Evolutionary conservation across 2,888 invertebrate genomes (phyloP), one percentile per base, ranked within the genome.

Genomic region (Octonoba sinensis): DNA sequence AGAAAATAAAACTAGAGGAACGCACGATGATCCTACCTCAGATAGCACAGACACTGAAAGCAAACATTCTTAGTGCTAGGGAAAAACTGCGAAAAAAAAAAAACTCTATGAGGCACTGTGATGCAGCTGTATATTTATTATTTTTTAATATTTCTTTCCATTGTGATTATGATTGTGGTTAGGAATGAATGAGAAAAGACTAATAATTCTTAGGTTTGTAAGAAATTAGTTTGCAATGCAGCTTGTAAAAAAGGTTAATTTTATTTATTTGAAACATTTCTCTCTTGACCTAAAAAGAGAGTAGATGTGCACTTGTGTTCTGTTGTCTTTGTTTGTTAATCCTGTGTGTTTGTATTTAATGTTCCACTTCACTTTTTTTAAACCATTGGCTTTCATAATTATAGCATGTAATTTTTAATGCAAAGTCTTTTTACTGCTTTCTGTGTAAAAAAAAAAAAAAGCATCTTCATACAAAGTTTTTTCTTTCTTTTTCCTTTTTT

Each of bases 11-110:
- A 69, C 73, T 78, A 78, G 76, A 78, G 78, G 83, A 73, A 77
- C 74, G 72, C 77, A 77, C 72, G 83, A 83, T 73, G 83, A 83
- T 77, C 83, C 83, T 83, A 83, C 83, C 83, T 83, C 83, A 83
- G 77, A 78, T 77, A 83, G 78, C 74, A 83, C 77, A 51, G 78
- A 83, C 74, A 78, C 83, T 74, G 83, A 83, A 78, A 78, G 78
- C 51, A 83, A 83, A 78, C 77, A 73, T 74, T 83, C 83, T 69
- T 83, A 83, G 83, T 83, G 77, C 36, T 36, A 36, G 36, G 6
- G 65, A 72, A 66, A 59, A 59, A 69, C 22, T n/a, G 49, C 47
- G 24, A 66, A 60, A 72, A 66, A 57, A 49, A 16, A 70, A 57
- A 64, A 70, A 54, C 62, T 70, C 22, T 66, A 46, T 72, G 78